These are phyloP conservation scores for Hemichromis elongatus DNA, from an alignment of 2,113 vertebrate species.

Conservation along the genomic window DNA sequence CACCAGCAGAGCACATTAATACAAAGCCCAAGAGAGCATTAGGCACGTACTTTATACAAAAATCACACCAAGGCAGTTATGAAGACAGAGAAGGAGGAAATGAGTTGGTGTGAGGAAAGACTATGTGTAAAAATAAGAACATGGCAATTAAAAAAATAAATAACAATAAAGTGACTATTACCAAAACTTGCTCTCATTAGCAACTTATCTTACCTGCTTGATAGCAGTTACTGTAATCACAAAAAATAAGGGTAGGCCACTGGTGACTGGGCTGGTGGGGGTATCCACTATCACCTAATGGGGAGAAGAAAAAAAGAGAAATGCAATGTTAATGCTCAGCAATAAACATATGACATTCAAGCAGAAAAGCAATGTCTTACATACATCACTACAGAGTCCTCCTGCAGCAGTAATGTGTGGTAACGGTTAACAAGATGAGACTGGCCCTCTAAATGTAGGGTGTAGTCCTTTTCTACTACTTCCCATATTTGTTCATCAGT, in stretches of 20 bases:
- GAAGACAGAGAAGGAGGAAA: neutral
- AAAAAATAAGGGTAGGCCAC: conserved; percentile 96
- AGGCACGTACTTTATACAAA: conserved; percentile 30
- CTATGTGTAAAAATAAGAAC: neutral
- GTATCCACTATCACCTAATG: conserved; percentile 94
- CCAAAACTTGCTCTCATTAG: neutral
- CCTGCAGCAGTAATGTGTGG: neutral
- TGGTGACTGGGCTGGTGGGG: conserved; percentile 95
- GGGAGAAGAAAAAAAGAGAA: neutral
- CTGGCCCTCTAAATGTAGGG: conserved; percentile 25
- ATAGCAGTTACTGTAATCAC: conserved; percentile 97
- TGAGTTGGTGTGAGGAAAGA: neutral
- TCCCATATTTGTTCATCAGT: neutral
- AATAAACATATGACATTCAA: neutral
- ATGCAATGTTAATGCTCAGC: neutral
- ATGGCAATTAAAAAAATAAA: neutral
- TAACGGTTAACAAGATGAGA: neutral
- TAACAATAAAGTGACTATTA: neutral
- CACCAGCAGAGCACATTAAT: conserved; percentile 30
- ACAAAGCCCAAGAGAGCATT: conserved; percentile 38
- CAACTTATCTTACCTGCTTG: conserved; percentile 83
- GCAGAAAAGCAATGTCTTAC: neutral
- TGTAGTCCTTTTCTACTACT: conserved; percentile 16
- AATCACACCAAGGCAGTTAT: conserved; percentile 20
- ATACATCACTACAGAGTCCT: neutral